These are phyloP conservation scores for Eurystomus glaucurus DNA, from an alignment of 2,797 vertebrate species.

Conservation along the genomic window DNA sequence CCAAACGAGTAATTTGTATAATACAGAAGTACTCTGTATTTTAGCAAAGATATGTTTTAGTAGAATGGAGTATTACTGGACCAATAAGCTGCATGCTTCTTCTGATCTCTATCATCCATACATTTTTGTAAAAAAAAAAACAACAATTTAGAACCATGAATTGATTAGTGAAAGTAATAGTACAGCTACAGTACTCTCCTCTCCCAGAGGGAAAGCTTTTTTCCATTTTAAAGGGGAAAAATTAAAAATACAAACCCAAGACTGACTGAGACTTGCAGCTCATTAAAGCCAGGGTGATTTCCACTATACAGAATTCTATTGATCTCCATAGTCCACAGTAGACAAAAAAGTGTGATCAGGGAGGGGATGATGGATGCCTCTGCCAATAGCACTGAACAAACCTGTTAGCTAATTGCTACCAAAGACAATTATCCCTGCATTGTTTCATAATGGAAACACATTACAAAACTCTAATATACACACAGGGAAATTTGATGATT, in stretches of 20 bases:
- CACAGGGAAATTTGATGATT: constrained; percentile 93
- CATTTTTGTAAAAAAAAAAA: constrained; percentile 78
- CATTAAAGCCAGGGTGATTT: constrained; percentile 93
- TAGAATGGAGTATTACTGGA: constrained; percentile 53
- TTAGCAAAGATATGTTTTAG: constrained; percentile 19
- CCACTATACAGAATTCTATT: constrained; percentile 96
- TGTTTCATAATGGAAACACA: constrained; percentile 98
- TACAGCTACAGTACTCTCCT: constrained; percentile 84
- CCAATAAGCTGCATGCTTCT: constrained; percentile 63
- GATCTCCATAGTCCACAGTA: constrained; percentile 90
- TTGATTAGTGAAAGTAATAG: constrained; percentile 90
- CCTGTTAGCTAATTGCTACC: constrained; percentile 98
- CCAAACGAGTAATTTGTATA: background rate
- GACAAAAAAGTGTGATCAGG: constrained; percentile 88
- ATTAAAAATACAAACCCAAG: constrained; percentile 90
- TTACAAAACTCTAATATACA: constrained; percentile 96
- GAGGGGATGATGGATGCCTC: constrained; percentile 93
- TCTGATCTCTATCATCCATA: constrained; percentile 75
- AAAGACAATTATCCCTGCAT: constrained; percentile 98
- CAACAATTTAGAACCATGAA: constrained; percentile 91
- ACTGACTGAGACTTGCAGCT: constrained; percentile 89
- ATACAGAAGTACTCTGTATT: background rate
- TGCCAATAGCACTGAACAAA: constrained; percentile 96
- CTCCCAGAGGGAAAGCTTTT: constrained; percentile 82
- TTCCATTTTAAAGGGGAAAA: constrained; percentile 84